Base-by-base conservation (phyloP, 2,113 vertebrate species). In the Misgurnus anguillicaudatus region DNA sequence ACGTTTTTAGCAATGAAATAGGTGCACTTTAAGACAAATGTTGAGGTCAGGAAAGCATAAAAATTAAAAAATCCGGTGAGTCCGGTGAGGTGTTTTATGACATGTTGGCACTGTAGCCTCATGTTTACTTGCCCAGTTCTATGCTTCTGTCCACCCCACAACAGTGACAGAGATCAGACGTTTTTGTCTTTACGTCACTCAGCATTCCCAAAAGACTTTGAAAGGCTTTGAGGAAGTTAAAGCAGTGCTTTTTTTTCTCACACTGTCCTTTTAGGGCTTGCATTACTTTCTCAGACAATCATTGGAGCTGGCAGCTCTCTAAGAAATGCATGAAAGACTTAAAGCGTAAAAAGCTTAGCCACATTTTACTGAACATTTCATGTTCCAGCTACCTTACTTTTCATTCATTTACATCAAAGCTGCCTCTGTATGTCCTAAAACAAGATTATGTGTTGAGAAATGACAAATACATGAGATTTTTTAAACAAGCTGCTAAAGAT, bases 161-260 rank as follows among this genome's bases (percentile, higher is more conserved):
- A 78, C 70, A 39, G 21, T 85, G 79, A 82, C 77, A 84, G 78
- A 78, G 80, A 71, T 58, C 81, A 86, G 86, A 80, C 77, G 62
- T 68, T 81, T 83, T 81, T 82, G 80, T 67, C 77, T 83, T 91
- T 89, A 89, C 86, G 83, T 91, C 89, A 89, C 79, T 16, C 69
- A 11, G 19, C 13, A 51, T 80, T 83, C 86, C 89, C 85, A 74
- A 55, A 81, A 87, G 86, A 76, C 85, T 83, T 84, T 85, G 72
- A 82, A 87, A 88, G 84, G 80, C 80, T 87, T 87, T 87, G 83
- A 86, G 85, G 80, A 86, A 66, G 72, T 82, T 81, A 71, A 62
- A 38, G 14, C 45, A 41, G 14, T 11, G 45, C n/a, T 9, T 13
- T 36, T 9, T 48, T 53, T 85, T 78, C 84, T 31, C 81, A 82